Base-by-base conservation (phyloP, 2,888 invertebrate genomes). In the Eulithis prunata region DNA sequence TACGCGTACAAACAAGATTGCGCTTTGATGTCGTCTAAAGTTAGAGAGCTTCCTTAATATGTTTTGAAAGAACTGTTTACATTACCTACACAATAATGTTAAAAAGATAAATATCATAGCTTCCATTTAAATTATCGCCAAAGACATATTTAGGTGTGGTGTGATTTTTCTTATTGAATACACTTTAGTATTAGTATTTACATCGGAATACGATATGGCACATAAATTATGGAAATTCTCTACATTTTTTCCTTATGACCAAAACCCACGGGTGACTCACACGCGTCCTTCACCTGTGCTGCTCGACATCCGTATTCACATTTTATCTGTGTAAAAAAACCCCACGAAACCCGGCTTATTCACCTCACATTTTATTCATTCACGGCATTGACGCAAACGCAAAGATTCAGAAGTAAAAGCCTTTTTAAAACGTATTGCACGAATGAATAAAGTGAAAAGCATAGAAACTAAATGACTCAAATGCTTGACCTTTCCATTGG, bases 231-330 rank as follows among this genome's bases (percentile, higher is more conserved):
- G 72, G 69, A 75, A 73, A 80, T 81, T 79, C 79, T 85, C 75
- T 72, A 74, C 74, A 83, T 84, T 81, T 41, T 83, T 62, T 84
- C 79, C 78, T 78, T 69, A 75, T 77, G 80, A 79, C 77, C 75
- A 78, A 78, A 76, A 75, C 75, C 75, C 78, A 46, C 64, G 67
- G 79, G 79, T 91, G 90, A 91, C 79, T 91, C 91, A 91, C 79
- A 73, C 73, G 73, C 85, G 91, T 84, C 91, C 91, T 91, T 91
- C 89, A 90, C 88, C 89, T 87, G 85, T 71, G 73, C 70, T 71
- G 80, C 72, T 76, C 81, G 75, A 86, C 85, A 89, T 90, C 88
- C 89, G 90, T 86, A 82, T 89, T 86, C 82, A 81, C 76, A 83
- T 83, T 81, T 83, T 80, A 72, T 78, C 78, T 73, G 78, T 77